Conservation (phyloP, 2,888 invertebrate species). For the Hydraecia micacea region DNA sequence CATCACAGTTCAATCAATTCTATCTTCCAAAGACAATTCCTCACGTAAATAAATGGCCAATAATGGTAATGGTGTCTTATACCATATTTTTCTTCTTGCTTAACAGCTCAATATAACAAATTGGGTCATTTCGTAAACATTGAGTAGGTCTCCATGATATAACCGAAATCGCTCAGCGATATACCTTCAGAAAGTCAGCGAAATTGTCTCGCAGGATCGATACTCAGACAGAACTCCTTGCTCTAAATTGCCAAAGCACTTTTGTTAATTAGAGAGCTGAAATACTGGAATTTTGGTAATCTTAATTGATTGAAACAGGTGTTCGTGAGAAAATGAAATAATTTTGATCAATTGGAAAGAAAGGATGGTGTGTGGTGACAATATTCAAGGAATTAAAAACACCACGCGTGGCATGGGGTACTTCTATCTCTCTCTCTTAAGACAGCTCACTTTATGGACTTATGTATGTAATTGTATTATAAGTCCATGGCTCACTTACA, state of each 20-base stretch:
- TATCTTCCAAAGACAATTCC: background rate
- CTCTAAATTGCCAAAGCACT: constrained; percentile 1
- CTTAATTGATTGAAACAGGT: background rate
- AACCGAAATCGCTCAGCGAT: constrained; percentile 6
- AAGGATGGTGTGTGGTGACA: background rate
- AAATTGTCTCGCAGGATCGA: constrained; percentile 27
- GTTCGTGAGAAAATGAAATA: background rate
- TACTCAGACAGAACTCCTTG: constrained; percentile 22
- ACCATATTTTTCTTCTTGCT: background rate
- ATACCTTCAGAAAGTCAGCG: constrained; percentile 33
- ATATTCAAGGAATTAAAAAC: background rate
- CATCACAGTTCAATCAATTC: background rate
- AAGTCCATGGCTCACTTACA: too few species aligned
- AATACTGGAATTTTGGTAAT: background rate
- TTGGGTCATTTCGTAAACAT: constrained; percentile 8
- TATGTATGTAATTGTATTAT: too few species aligned
- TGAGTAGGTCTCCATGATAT: constrained; percentile 1
- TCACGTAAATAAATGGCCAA: background rate
- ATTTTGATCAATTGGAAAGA: background rate
- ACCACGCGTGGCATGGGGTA: background rate
- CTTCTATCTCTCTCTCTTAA: background rate
- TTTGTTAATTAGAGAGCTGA: constrained; percentile 9
- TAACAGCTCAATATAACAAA: background rate
- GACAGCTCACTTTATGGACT: background rate
- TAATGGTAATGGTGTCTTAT: background rate